These are phyloP conservation scores for Chironex yamaguchii DNA, from an alignment of 30 jellyfish, hydroid and myxozoan species.

Conservation along the genomic window DNA sequence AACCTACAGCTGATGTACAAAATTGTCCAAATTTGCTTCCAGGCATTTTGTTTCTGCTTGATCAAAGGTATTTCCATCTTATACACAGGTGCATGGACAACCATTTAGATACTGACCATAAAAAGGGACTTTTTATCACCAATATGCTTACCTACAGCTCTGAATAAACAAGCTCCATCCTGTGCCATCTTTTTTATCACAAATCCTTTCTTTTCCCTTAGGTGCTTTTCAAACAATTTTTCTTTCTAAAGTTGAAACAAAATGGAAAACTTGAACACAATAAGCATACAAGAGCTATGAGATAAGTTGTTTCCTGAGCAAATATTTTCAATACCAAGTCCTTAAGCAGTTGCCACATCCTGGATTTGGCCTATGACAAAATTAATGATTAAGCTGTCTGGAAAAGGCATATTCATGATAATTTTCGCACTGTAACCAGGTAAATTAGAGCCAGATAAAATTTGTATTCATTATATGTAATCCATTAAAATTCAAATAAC, in stretches of 20 bases:
- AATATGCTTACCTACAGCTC: slow-evolving; percentile 94
- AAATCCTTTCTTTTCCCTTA: slow-evolving; percentile 83
- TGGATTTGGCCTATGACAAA: neutral
- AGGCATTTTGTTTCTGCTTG: too few relatives aligned
- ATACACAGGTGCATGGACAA: too few relatives aligned
- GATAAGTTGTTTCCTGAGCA: neutral
- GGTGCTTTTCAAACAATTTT: slow-evolving; percentile 76
- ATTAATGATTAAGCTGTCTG: too few relatives aligned
- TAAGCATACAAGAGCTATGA: neutral
- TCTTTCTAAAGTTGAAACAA: slow-evolving; percentile 71
- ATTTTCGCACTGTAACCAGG: too few relatives aligned
- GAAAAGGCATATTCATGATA: too few relatives aligned
- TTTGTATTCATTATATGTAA: too few relatives aligned
- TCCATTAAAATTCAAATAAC: too few relatives aligned
- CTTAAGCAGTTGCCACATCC: neutral
- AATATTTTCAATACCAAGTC: neutral
- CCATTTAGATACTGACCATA: neutral
- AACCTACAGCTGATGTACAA: too few relatives aligned
- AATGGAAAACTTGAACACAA: neutral
- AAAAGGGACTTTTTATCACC: neutral
- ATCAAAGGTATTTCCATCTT: too few relatives aligned
- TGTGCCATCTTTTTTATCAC: slow-evolving; percentile 95
- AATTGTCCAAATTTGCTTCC: too few relatives aligned
- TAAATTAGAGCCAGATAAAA: too few relatives aligned
- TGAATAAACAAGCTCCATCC: slow-evolving; percentile 97